These are phyloP conservation scores for Panthera leo DNA, from an alignment of 2,113 vertebrate species.

Conservation along the genomic window DNA sequence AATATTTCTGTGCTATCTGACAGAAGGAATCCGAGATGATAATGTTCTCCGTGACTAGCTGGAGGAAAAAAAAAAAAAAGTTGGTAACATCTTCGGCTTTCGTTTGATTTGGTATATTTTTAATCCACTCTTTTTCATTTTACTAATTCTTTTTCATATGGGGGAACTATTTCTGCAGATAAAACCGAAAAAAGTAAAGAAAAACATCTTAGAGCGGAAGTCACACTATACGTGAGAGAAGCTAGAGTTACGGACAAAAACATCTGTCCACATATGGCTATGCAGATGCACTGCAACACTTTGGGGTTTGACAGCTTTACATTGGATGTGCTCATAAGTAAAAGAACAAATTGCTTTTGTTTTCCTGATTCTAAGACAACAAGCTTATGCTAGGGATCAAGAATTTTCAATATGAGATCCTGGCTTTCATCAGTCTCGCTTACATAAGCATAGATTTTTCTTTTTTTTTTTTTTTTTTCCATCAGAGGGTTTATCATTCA, in stretches of 20 bases:
- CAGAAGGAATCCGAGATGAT: constrained; percentile 35
- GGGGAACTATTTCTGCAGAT: neutral
- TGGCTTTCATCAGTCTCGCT: constrained; percentile 44
- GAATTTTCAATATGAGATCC: constrained; percentile 22
- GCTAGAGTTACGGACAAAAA: constrained; percentile 3
- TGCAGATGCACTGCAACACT: constrained; percentile 14
- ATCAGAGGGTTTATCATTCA: constrained; percentile 22
- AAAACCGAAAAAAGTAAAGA: constrained; percentile 30
- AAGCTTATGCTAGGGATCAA: constrained; percentile 36
- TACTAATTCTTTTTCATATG: constrained; percentile 22
- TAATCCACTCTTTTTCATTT: neutral
- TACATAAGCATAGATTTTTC: constrained; percentile 34
- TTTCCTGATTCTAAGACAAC: constrained; percentile 47
- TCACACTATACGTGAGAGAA: constrained; percentile 20
- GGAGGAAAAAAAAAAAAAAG: neutral
- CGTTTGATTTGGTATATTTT: constrained; percentile 28
- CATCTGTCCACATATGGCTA: constrained; percentile 67
- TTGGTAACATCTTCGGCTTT: constrained; percentile 9
- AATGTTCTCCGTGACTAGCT: neutral
- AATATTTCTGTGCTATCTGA: neutral
- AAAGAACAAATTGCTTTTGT: constrained; percentile 64
- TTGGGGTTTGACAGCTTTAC: constrained; percentile 60
- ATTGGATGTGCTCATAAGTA: constrained; percentile 43
- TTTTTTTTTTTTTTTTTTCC: constrained; percentile 14
- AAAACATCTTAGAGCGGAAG: constrained; percentile 22